A percentile compares a stretch with the other conserved stretches of the same genome.
These are phyloP conservation scores for Odontamblyopus rebecca DNA, from an alignment of 2,797 vertebrate species.

Conservation along the genomic window DNA sequence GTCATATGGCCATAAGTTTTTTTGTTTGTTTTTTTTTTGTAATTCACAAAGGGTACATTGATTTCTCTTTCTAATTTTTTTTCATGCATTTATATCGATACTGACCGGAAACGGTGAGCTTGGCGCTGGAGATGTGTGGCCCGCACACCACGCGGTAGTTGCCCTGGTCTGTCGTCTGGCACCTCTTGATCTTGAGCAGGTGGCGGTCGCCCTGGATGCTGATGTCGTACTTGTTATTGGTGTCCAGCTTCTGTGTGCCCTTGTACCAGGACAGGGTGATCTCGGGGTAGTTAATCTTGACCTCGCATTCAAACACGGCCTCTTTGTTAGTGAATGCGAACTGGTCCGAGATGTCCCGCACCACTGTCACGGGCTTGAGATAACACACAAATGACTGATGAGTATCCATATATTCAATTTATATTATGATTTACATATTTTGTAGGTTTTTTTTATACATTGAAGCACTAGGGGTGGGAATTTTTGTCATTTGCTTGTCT, in stretches of 20 bases:
- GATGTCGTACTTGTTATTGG: constrained; percentile 88
- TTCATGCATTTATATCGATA: constrained; percentile 18
- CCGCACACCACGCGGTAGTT: constrained; percentile 97
- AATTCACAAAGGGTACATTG: not conserved
- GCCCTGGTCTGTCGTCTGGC: constrained; percentile 88
- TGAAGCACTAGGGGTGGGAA: too few species aligned
- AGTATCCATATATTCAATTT: not conserved
- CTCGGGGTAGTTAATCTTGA: constrained; percentile 99
- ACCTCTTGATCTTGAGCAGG: constrained; percentile 86
- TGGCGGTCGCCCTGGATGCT: constrained; percentile 86
- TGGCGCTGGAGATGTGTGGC: constrained; percentile 95
- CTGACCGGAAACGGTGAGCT: constrained; percentile 91
- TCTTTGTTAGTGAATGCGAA: constrained; percentile 83
- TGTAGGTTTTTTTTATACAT: not conserved
- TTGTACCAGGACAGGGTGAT: constrained; percentile 99
- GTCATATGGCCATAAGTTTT: too few species aligned
- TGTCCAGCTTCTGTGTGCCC: constrained; percentile 93
- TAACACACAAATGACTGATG: not conserved
- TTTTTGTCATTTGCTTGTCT: too few species aligned
- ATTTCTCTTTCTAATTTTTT: not conserved
- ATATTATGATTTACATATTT: not conserved
- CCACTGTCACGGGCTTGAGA: constrained; percentile 89
- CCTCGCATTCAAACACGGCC: constrained; percentile 90
- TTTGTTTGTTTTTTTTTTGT: too few species aligned
- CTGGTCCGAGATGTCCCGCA: constrained; percentile 91